These are phyloP conservation scores for Hemibagrus wyckioides DNA, from an alignment of 2,113 vertebrate genomes.

Conservation along the genomic window DNA sequence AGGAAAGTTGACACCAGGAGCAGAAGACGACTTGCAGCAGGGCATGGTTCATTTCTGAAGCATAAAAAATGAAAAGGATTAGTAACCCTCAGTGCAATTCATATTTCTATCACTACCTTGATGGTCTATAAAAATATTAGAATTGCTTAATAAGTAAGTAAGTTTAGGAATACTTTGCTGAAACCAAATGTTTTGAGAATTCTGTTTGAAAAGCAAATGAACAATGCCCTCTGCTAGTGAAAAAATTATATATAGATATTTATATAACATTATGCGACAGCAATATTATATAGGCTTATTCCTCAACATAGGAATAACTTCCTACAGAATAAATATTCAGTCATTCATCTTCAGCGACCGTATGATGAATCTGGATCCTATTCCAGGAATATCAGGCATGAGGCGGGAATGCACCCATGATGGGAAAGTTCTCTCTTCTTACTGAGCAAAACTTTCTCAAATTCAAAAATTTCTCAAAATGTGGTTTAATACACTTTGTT, in stretches of 20 bases:
- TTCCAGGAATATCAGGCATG: background rate
- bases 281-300: background rate
- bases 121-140: background rate
- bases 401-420: background rate
- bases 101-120: background rate
- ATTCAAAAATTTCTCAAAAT: background rate
- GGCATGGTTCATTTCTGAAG: slow-evolving; percentile 9
- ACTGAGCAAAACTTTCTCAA: background rate
- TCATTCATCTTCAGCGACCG: background rate
- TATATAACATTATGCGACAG: background rate
- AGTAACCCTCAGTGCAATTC: background rate
- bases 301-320: background rate
- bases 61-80: slow-evolving; percentile 9
- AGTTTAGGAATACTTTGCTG: background rate
- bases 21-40: background rate
- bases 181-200: background rate
- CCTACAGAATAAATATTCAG: background rate
- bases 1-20: slow-evolving; percentile 1
- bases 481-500: too few relatives aligned
- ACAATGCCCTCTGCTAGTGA: background rate
- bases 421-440: background rate
- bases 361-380: background rate
- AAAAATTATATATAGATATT: background rate
- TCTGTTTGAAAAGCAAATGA: background rate
- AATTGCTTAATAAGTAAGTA: background rate